Conservation (phyloP, 2,113 vertebrate species). For the Xyrauchen texanus region DNA sequence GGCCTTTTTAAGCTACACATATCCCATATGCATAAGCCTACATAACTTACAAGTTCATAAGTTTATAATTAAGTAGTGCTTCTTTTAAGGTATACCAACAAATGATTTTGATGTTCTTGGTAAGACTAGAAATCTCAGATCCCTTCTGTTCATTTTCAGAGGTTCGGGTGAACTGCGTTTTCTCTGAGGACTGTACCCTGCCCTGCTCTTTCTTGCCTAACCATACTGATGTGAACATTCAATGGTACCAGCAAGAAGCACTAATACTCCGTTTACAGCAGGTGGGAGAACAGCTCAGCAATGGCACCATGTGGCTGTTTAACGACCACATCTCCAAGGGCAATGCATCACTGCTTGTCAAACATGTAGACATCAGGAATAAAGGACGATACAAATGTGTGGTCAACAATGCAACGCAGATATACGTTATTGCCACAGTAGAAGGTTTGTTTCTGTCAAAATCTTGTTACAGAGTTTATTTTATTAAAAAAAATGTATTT, state of each 20-base stretch:
- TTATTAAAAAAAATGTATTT: no score
- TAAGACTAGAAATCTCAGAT: background rate
- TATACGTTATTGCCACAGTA: conserved; percentile 12
- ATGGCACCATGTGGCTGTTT: conserved; percentile 58
- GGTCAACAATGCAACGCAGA: conserved; percentile 31
- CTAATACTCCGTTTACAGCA: conserved; percentile 60
- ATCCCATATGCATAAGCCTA: no score
- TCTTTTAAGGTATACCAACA: no score
- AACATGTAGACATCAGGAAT: conserved; percentile 50
- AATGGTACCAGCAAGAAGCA: conserved; percentile 61
- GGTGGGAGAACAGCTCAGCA: conserved; percentile 43
- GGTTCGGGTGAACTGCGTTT: conserved; percentile 51
- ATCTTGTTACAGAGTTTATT: no score
- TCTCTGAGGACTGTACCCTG: conserved; percentile 64
- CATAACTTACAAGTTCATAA: no score
- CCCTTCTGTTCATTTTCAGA: conserved; percentile 12
- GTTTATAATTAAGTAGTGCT: no score
- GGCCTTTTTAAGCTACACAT: no score
- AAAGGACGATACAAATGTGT: conserved; percentile 64
- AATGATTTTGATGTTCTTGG: background rate
- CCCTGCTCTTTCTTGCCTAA: conserved; percentile 64
- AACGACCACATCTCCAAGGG: conserved; percentile 49
- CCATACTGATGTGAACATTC: conserved; percentile 49
- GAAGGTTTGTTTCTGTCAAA: conserved; percentile 60
- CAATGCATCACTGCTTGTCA: conserved; percentile 69